Evolutionary conservation across 2,113 vertebrate species (phyloP).

Genomic region (Pogonocichla stellata): DNA sequence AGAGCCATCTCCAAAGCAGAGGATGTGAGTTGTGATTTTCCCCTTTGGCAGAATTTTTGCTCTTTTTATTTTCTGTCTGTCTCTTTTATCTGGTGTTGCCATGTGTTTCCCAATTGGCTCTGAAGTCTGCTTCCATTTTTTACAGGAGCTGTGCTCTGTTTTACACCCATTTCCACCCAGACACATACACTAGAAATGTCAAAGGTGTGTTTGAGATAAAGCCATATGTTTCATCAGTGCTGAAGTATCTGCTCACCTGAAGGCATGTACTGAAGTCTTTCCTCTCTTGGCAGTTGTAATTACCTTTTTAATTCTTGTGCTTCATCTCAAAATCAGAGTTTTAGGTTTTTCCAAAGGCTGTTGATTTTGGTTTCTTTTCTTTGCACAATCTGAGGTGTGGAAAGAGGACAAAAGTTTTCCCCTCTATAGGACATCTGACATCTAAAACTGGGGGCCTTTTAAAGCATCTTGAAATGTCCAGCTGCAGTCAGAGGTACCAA

Average conservation of each 20-base stretch:
- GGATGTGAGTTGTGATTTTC: neutral
- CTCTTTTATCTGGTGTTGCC: conserved; percentile 31
- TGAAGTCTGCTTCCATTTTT: conserved; percentile 18
- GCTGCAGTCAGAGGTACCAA: neutral
- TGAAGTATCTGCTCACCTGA: conserved; percentile 13
- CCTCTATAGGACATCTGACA: neutral
- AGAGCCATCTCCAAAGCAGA: conserved; percentile 29
- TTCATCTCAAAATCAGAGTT: conserved; percentile 17
- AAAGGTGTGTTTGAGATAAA: conserved; percentile 38
- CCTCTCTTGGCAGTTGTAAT: conserved; percentile 2
- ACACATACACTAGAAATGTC: conserved; percentile 38
- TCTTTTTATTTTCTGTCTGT: conserved; percentile 30
- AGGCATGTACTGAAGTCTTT: conserved; percentile 21
- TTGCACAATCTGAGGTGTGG: neutral
- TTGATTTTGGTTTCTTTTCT: neutral
- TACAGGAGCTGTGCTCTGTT: conserved; percentile 10
- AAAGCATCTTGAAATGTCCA: neutral
- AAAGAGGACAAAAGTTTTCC: neutral
- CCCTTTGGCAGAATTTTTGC: conserved; percentile 54
- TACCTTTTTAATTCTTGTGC: conserved; percentile 22
- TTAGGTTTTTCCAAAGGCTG: neutral
- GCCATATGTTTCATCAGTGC: neutral
- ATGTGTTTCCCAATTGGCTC: neutral
- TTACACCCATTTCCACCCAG: conserved; percentile 36
- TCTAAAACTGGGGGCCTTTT: neutral